Evolutionary conservation across 2,888 invertebrate genomes (phyloP), one percentile per base, ranked within the genome.

Genomic region (Bellardia bayeri): DNA sequence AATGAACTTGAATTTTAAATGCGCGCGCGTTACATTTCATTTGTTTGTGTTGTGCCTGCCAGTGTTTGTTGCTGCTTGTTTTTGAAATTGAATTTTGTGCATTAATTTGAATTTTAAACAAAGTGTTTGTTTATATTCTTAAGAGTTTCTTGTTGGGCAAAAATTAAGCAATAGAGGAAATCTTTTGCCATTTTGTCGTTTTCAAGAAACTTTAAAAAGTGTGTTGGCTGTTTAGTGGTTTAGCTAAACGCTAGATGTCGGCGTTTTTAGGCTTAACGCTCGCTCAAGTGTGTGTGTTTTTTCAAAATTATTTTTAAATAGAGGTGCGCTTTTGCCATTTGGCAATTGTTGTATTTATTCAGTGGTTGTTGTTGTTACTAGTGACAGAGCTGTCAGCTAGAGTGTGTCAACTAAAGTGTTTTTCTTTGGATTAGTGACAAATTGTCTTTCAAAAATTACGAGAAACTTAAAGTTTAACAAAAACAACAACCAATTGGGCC

Each of bases 1-100:
- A 81, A 81, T 84, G 87, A 87, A 87, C 84, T 84, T 87, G 84
- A 87, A 81, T 81, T 69, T 72, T 16, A 81, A 61, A 87, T 69
- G 23, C 64, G 76, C 74, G 71, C 83, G 72, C 80, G 42, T 78
- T 79, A 3, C 8, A 49, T 37, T 63, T 45, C 16, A 54, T 63
- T 83, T 58, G 40, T 42, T 7, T 42, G 8, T 13, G 45, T 13
- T 4, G 37, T 37, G 37, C 37, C 37, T 37, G 37, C 37, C 37
- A 37, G 37, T 37, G 37, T 37, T 37, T 61, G 61, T 61, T 16
- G 42, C 14, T 45, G 23, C 6, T 30, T 45, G 45, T 16, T 64
- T 42, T 66, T 42, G 13, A 45, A 45, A 42, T 42, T 66, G 64
- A 64, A 45, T 49, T 40, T 66, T 58, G 14, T 75, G 75, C 68